Conservation (phyloP, 2,888 invertebrate genomes). For the Noctua janthina region DNA sequence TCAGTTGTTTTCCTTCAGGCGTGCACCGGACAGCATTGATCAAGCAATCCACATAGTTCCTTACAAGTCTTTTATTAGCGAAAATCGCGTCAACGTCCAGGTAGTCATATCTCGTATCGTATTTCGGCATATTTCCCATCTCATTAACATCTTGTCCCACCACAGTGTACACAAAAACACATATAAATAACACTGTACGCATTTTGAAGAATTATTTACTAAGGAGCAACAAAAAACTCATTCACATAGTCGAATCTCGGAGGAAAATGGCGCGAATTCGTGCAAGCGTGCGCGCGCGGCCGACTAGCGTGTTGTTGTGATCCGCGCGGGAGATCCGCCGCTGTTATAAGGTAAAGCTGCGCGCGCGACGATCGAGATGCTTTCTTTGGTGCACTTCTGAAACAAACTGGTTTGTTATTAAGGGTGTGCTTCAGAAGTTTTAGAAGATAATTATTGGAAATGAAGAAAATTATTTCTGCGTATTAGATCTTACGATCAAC, state of each 20-base stretch:
- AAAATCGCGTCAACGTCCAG: slow-evolving; percentile 93
- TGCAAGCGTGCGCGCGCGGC: slow-evolving; percentile 75
- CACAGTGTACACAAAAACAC: slow-evolving; percentile 77
- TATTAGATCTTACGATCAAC: background rate
- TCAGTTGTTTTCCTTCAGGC: slow-evolving; percentile 93
- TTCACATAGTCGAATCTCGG: slow-evolving; percentile 46
- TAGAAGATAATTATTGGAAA: background rate
- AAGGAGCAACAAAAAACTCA: slow-evolving; percentile 19
- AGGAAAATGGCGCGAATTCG: slow-evolving; percentile 63
- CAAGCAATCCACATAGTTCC: slow-evolving; percentile 93
- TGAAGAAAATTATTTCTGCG: background rate
- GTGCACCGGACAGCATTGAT: slow-evolving; percentile 92
- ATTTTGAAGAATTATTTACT: slow-evolving; percentile 71
- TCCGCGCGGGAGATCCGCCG: slow-evolving; percentile 65
- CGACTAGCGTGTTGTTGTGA: slow-evolving; percentile 71
- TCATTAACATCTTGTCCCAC: slow-evolving; percentile 80
- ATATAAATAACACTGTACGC: slow-evolving; percentile 78
- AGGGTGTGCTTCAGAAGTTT: slow-evolving; percentile 37
- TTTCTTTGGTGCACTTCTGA: slow-evolving; percentile 68
- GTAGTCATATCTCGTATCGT: slow-evolving; percentile 92
- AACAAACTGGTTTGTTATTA: slow-evolving; percentile 57
- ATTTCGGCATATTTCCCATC: slow-evolving; percentile 84
- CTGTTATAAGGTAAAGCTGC: slow-evolving; percentile 65
- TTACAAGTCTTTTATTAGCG: slow-evolving; percentile 92
- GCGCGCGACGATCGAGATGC: slow-evolving; percentile 56